phyloP scores from a whole-genome alignment of 2,797 vertebrate genomes.

The Gallinago nigripennis region DNA sequence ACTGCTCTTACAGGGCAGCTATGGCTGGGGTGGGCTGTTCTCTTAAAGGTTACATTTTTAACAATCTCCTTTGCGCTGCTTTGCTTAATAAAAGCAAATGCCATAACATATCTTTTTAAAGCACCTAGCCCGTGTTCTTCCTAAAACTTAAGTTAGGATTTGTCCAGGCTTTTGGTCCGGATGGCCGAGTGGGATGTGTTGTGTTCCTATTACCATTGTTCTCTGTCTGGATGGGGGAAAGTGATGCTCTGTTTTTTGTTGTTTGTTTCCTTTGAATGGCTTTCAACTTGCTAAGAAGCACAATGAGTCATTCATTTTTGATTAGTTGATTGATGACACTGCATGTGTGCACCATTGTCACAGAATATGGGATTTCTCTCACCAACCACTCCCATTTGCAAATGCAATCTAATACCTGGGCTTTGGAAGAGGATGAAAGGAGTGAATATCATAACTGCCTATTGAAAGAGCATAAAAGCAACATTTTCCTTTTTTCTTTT shows the following conservation, averaged over 20 bases:
- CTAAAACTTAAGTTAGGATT: background rate
- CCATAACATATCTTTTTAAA: background rate
- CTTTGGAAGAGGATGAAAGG: background rate
- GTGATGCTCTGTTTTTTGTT: constrained; percentile 3
- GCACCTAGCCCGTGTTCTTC: background rate
- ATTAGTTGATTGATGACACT: constrained; percentile 34
- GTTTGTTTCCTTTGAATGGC: constrained; percentile 18
- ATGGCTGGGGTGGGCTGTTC: background rate
- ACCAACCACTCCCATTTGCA: background rate
- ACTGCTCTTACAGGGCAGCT: background rate
- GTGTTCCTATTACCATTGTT: background rate
- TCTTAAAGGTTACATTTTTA: background rate
- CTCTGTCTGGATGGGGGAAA: background rate
- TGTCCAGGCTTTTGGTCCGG: background rate
- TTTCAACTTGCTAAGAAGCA: constrained; percentile 1
- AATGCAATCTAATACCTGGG: constrained; percentile 5
- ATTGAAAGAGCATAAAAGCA: background rate
- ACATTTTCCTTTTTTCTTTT: background rate
- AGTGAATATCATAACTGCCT: background rate
- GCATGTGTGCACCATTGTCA: constrained; percentile 19
- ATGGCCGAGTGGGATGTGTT: background rate
- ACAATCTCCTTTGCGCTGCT: background rate
- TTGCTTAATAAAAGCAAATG: background rate
- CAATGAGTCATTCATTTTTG: constrained; percentile 49
- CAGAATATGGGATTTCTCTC: background rate